Conservation (phyloP, 2,113 vertebrate genomes). For the Telmatochromis sp. region DNA sequence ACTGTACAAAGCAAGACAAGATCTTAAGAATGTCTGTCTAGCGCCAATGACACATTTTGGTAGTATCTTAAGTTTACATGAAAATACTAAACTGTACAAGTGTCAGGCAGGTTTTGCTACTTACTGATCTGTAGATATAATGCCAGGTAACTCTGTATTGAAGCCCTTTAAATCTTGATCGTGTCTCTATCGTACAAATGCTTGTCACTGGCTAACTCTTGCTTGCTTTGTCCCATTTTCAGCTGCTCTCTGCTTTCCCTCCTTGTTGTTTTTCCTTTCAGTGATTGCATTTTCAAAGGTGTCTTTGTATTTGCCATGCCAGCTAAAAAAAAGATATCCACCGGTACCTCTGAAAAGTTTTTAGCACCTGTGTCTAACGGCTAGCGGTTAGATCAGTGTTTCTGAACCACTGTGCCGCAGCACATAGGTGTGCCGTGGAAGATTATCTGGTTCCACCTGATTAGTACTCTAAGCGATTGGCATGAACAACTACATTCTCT, state of each 20-base stretch:
- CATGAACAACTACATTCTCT: not conserved
- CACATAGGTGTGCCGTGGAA: not conserved
- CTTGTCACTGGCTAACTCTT: not conserved
- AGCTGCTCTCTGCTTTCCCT: not conserved
- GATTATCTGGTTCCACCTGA: not conserved
- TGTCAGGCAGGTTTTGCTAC: not conserved
- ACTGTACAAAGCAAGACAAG: not conserved
- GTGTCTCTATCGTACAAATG: not conserved
- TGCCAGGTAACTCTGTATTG: not conserved
- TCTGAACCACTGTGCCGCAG: not conserved
- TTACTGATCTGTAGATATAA: not conserved
- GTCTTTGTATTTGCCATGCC: not conserved
- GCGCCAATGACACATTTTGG: not conserved
- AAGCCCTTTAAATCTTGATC: not conserved
- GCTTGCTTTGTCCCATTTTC: not conserved
- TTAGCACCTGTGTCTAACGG: not conserved
- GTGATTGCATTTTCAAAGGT: not conserved
- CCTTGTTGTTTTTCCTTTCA: not conserved
- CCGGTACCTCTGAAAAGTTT: not conserved
- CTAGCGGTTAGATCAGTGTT: not conserved
- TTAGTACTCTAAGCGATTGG: not conserved
- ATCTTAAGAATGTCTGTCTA: not conserved
- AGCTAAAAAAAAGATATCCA: not conserved
- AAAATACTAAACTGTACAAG: not conserved
- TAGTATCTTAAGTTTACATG: not conserved